Percentiles rank a stretch among this genome's conserved stretches.
These are phyloP conservation scores for Agrilus planipennis DNA, from an alignment of 1,140 invertebrate genomes.

Conservation along the genomic window DNA sequence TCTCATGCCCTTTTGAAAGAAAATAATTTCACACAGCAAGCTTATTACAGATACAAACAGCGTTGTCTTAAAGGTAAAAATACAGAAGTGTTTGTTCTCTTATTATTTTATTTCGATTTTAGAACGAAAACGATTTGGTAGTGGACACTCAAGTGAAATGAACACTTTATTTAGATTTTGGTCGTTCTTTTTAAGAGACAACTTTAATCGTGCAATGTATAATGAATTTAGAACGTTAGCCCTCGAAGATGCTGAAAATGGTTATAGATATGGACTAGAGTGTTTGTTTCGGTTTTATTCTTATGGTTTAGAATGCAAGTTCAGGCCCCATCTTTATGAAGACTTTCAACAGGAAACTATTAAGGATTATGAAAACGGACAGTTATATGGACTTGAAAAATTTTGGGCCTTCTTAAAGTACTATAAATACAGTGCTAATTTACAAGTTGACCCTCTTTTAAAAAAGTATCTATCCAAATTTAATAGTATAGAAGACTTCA, in stretches of 20 bases:
- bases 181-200: conserved; percentile 97
- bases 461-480: conserved; percentile 75
- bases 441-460: conserved; percentile 72
- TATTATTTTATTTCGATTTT: conserved; percentile 24
- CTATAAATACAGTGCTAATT: conserved; percentile 65
- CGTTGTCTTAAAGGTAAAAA: conserved; percentile 78
- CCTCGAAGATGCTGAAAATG: conserved; percentile 80
- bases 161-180: conserved; percentile 97
- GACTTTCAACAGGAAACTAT: conserved; percentile 94
- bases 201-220: conserved; percentile 98
- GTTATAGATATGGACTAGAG: conserved; percentile 86
- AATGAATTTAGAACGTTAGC: conserved; percentile 86
- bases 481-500: conserved; percentile 91
- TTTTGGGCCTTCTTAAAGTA: conserved; percentile 98
- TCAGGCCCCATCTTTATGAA: conserved; percentile 82
- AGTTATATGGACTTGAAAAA: conserved; percentile 96
- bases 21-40: conserved; percentile 95
- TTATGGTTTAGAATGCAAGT: conserved; percentile 93
- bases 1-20: conserved; percentile 91
- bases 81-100: background rate
- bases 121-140: conserved; percentile 84
- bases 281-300: conserved; percentile 98
- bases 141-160: conserved; percentile 92
- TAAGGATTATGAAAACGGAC: conserved; percentile 82
- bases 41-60: conserved; percentile 89